Percentiles rank a stretch among this genome's conserved stretches.
phyloP scores from a whole-genome alignment of 2,113 vertebrate species.

The Chauna torquata region DNA sequence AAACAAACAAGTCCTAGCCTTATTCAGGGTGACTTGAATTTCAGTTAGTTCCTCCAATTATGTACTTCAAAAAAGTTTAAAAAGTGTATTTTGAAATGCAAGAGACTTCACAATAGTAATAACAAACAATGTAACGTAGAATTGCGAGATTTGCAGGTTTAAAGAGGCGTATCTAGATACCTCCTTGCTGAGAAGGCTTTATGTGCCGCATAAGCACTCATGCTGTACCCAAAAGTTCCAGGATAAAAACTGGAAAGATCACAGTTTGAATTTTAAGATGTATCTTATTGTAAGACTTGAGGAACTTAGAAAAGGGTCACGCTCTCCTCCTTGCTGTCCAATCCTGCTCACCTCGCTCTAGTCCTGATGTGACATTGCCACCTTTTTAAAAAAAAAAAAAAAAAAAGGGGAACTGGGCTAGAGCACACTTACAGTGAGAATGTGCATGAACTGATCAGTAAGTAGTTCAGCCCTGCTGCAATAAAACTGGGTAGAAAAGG shows the following conservation, averaged over 20 bases:
- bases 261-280: background rate
- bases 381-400: fast-evolving
- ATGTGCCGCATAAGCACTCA: background rate
- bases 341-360: background rate
- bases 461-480: background rate
- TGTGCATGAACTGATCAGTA: background rate
- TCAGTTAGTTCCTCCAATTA: background rate
- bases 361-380: background rate
- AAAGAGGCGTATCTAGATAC: background rate
- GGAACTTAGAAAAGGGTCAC: background rate
- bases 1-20: background rate
- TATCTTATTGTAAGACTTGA: background rate
- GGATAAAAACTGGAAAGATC: background rate
- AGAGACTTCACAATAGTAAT: background rate
- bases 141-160: background rate
- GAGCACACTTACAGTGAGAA: background rate
- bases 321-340: background rate
- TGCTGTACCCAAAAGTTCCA: background rate
- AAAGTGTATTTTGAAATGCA: background rate
- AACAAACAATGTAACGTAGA: background rate
- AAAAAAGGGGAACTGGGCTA: background rate
- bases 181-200: background rate
- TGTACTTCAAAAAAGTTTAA: background rate
- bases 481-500: background rate
- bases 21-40: background rate